Evolutionary conservation across 2,113 vertebrate species (phyloP).

Genomic region (Bubo scandiacus): DNA sequence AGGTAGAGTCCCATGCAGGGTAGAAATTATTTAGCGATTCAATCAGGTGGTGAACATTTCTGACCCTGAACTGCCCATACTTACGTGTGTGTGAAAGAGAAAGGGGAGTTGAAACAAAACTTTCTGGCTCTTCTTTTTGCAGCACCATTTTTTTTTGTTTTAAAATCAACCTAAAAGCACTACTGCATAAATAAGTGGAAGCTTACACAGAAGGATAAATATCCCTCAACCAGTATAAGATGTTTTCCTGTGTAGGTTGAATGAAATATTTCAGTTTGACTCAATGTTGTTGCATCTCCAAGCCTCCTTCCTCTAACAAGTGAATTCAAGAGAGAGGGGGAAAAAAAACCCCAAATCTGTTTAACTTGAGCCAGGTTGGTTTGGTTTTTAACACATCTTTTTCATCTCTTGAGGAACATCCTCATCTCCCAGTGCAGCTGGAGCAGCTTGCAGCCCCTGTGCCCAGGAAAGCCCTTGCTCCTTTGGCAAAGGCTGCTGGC

Average conservation of each 20-base stretch:
- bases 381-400: neutral
- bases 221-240: neutral
- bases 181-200: neutral
- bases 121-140: neutral
- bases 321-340: neutral
- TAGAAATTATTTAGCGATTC: neutral
- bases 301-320: neutral
- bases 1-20: neutral
- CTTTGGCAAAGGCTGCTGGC: conserved; percentile 38
- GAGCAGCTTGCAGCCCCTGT: neutral
- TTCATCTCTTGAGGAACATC: neutral
- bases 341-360: neutral
- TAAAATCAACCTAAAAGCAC: neutral
- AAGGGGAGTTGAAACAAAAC: neutral
- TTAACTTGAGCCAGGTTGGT: neutral
- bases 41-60: neutral
- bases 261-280: conserved; percentile 19
- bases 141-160: neutral
- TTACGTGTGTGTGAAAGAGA: neutral
- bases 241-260: neutral
- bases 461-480: neutral
- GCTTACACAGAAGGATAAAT: neutral
- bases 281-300: neutral
- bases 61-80: neutral
- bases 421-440: rapidly evolving